Conservation (phyloP, 2,113 vertebrate genomes). For the Chionomys nivalis region DNA sequence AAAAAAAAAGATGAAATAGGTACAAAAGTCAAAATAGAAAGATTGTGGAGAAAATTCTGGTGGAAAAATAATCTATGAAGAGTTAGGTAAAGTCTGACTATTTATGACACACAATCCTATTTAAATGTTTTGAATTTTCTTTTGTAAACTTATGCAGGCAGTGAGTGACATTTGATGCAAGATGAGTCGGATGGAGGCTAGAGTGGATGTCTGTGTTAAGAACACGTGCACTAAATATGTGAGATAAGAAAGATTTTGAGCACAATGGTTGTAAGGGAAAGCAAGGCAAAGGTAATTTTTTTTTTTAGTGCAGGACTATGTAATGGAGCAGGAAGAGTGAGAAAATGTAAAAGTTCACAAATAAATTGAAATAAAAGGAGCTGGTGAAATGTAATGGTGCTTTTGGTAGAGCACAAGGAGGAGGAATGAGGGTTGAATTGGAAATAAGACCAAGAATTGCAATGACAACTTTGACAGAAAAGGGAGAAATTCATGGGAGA, state of each 20-base stretch:
- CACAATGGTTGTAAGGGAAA: background rate
- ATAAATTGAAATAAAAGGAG: constrained; percentile 1
- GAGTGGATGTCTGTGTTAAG: background rate
- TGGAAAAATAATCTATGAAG: background rate
- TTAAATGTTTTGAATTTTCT: background rate
- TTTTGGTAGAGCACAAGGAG: background rate
- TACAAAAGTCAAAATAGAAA: background rate
- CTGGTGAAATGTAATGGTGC: background rate
- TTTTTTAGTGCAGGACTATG: background rate
- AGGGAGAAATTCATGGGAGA: constrained; percentile 17
- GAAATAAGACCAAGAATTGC: background rate
- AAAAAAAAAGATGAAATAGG: background rate
- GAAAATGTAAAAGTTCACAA: background rate
- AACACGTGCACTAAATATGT: background rate
- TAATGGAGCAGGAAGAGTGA: background rate
- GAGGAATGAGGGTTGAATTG: background rate
- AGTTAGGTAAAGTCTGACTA: background rate
- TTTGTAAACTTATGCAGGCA: background rate
- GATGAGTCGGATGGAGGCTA: background rate
- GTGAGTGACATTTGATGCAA: constrained; percentile 20
- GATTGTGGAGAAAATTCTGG: background rate
- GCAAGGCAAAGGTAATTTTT: background rate
- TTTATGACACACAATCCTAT: constrained; percentile 3
- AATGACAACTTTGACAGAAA: constrained; percentile 36
- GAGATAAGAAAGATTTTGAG: background rate